A percentile compares a stretch with the other conserved stretches of the same genome.
Conservation (phyloP, 2,797 vertebrate species). For the Furcifer pardalis region DNA sequence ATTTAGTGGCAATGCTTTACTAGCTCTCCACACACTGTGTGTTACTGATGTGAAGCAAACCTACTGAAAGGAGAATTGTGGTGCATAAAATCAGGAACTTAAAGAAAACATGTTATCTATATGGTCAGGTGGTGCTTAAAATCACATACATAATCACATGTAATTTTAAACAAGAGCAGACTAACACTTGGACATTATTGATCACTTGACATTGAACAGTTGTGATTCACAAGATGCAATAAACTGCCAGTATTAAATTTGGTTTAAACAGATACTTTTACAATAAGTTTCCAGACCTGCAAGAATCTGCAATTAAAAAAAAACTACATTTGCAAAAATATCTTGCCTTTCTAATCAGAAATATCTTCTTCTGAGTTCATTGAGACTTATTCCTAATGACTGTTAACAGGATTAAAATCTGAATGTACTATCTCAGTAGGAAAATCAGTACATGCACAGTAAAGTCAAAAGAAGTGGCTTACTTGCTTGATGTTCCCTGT, state of each 20-base stretch:
- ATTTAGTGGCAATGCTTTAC: too few relatives aligned
- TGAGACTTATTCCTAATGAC: neutral
- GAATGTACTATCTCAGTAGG: neutral
- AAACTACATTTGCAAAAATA: neutral
- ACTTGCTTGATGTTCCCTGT: slow-evolving; percentile 90
- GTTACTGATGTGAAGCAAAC: neutral
- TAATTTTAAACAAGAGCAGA: neutral
- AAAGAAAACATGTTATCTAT: neutral
- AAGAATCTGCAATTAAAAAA: neutral
- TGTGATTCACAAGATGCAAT: neutral
- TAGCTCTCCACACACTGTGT: neutral
- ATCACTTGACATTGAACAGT: neutral
- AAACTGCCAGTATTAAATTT: neutral
- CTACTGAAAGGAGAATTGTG: neutral
- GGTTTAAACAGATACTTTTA: neutral
- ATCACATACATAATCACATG: neutral
- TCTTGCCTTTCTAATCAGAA: neutral
- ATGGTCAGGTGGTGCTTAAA: neutral
- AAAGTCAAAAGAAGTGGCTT: slow-evolving; percentile 63
- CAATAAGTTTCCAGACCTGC: neutral
- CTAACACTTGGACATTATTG: neutral
- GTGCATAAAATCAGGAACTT: neutral
- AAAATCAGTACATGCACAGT: too few relatives aligned
- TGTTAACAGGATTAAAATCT: neutral
- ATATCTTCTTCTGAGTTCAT: neutral